Evolutionary conservation across 2,113 vertebrate genomes (phyloP), one percentile per base, ranked within the genome.

Genomic region (Equus przewalskii): DNA sequence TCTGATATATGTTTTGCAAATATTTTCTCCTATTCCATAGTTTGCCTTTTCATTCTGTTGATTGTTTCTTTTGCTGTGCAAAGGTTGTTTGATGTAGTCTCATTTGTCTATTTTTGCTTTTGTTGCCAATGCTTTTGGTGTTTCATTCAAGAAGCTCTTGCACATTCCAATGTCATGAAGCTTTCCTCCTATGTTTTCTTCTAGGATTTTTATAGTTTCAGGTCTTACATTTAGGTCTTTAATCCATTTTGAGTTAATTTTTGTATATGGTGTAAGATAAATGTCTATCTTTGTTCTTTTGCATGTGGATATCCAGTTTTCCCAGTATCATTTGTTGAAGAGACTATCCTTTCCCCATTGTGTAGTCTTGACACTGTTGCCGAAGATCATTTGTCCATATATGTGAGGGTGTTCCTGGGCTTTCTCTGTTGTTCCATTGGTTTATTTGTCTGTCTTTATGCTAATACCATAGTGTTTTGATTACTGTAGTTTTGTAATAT

Each of bases 81-180:
- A 5, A 41, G 83, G 7, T 58, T 84, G 13, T 72, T 81, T 88
- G 54, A 41, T 41, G 12, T 86, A 64, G 44, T 56, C 6, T n/a
- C 70, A 70, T 58, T 58, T 93, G 60, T 26, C 51, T 85, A 8
- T 79, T 62, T 91, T 92, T 73, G 69, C 58, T 88, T 92, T 96
- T 73, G 85, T 81, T 94, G 54, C 16, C n/a, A 33, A 13, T 80
- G 44, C 64, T 80, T 87, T 94, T 88, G 54, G 24, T 51, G 13
- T 49, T 83, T 22, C 28, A 46, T 58, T 28, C 30, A 24, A 62
- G n/a, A 73, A 75, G 64, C 75, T 12, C 75, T 51, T 67, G 60
- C 6, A 65, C 51, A 44, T 70, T 72, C 36, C 21, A 72, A 56
- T 72, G 51, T 60, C 51, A 69, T 49, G 36, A 58, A 49, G 28